Evolutionary conservation across 1,140 invertebrate genomes (phyloP), one percentile per base, ranked within the genome.

Genomic region (Rhysida immarginata): DNA sequence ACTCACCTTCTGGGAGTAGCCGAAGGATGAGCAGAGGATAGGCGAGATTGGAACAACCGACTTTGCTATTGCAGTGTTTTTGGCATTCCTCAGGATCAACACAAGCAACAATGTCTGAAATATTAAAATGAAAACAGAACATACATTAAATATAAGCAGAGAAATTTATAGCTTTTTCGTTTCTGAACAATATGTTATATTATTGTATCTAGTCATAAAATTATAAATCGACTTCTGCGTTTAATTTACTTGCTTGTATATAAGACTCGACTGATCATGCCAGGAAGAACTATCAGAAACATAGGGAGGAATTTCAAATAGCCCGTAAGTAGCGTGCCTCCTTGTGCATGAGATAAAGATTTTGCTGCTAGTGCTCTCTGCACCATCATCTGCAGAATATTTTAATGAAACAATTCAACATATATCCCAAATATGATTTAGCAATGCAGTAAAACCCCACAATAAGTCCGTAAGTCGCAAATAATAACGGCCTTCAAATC

Each of bases 201-300:
- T n/a, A n/a, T n/a, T n/a, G n/a, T n/a, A n/a, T n/a, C n/a, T n/a
- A n/a, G n/a, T n/a, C n/a, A n/a, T n/a, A n/a, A n/a, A n/a, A 41
- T n/a, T 41, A 11, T 41, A 41, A 41, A 41, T 41, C 35, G n/a
- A 11, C 35, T 41, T 11, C 35, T 41, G 11, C 11, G n/a, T 11
- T 41, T 11, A n/a, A 41, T 11, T 11, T 41, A 11, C 35, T 71
- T 63, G 57, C 75, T 71, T 66, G 74, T 65, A 60, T 66, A 77
- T 2, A 77, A 59, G 18, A 74, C 68, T 53, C 75, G 54, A 23
- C 71, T 69, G 2, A 76, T 75, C 76, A 77, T 77, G 26, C 76
- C 76, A 1, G 76, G 76, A 26, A 77, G 64, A 3, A 78, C 67
- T 55, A 78, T 73, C 3, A 78, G 62, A 61, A 78, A 78, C 8